Percentiles rank a stretch among this genome's conserved stretches.
These are phyloP conservation scores for Channa striata DNA, from an alignment of 2,797 vertebrate species.

Conservation along the genomic window DNA sequence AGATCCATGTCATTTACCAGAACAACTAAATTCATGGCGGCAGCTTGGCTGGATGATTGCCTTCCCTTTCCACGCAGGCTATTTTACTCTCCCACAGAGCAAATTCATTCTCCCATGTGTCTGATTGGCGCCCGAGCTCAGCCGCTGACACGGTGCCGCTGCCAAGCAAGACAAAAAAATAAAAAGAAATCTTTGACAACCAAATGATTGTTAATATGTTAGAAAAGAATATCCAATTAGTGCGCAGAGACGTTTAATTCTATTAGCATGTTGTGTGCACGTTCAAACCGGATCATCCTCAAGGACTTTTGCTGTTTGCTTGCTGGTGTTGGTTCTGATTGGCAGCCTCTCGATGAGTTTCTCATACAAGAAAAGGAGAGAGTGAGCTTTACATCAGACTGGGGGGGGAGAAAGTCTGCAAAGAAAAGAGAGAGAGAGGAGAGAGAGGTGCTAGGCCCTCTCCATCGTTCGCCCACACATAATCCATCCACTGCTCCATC, in stretches of 20 bases:
- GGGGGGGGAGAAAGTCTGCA: conserved; percentile 27
- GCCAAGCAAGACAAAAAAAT: conserved; percentile 44
- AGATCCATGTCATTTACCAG: conserved; percentile 47
- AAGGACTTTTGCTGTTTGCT: conserved; percentile 35
- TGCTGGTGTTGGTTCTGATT: conserved; percentile 23
- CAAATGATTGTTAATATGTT: conserved; percentile 45
- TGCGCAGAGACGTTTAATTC: conserved; percentile 17
- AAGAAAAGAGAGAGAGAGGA: conserved; percentile 47
- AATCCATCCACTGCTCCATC: conserved; percentile 82
- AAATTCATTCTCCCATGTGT: conserved; percentile 71
- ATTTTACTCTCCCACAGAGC: conserved; percentile 72
- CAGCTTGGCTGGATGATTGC: conserved; percentile 78
- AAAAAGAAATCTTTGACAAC: conserved; percentile 26
- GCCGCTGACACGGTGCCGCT: conserved; percentile 38
- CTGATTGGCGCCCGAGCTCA: conserved; percentile 64
- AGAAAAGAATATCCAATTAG: conserved; percentile 43
- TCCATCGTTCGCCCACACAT: conserved; percentile 79
- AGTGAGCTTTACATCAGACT: conserved; percentile 17
- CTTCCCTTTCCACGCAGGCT: conserved; percentile 52
- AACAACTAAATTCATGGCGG: conserved; percentile 54
- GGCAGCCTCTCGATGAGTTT: conserved; percentile 37
- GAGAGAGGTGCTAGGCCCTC: conserved; percentile 70
- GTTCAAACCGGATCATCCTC: not conserved
- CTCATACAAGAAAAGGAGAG: conserved; percentile 34
- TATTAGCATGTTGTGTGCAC: not conserved